A percentile compares a stretch with the other conserved stretches of the same genome.
Evolutionary conservation across 2,797 vertebrate species (phyloP).

Genomic region (Etheostoma nigrum): DNA sequence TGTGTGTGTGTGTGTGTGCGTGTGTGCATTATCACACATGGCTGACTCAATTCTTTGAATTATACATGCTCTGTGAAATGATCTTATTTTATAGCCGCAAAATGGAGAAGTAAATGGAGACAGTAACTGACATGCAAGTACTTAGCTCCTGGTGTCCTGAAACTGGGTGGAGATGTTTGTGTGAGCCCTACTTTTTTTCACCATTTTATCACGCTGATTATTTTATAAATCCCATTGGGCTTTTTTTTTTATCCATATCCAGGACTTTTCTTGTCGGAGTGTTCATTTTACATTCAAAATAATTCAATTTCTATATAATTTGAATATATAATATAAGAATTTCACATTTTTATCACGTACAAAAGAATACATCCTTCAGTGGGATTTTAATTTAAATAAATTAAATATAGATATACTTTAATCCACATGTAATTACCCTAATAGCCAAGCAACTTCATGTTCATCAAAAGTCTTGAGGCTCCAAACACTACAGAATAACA

Average conservation of each 20-base stretch:
- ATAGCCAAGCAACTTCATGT: slow-evolving; percentile 48
- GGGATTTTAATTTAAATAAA: slow-evolving; percentile 15
- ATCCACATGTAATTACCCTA: slow-evolving; percentile 14
- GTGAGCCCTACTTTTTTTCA: slow-evolving; percentile 16
- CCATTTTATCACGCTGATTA: slow-evolving; percentile 31
- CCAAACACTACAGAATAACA: slow-evolving; percentile 24
- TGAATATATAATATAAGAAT: neutral
- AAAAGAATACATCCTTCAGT: neutral
- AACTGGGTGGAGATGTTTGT: slow-evolving; percentile 69
- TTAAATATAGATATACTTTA: neutral
- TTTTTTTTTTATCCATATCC: slow-evolving; percentile 19
- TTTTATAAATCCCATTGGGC: slow-evolving; percentile 21
- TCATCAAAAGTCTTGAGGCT: slow-evolving; percentile 49
- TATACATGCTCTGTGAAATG: slow-evolving; percentile 87
- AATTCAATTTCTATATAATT: neutral
- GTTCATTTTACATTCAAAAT: neutral
- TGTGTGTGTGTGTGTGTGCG: slow-evolving; percentile 33
- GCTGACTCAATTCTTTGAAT: slow-evolving; percentile 82
- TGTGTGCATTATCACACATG: slow-evolving; percentile 79
- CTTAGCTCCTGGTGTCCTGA: slow-evolving; percentile 62
- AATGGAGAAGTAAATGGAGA: slow-evolving; percentile 79
- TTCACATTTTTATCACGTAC: neutral
- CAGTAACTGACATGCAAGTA: slow-evolving; percentile 70
- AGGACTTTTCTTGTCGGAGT: neutral
- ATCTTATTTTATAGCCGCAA: slow-evolving; percentile 85